phyloP scores from a whole-genome alignment of 2,888 invertebrate species.

The Pediacus dermestoides region DNA sequence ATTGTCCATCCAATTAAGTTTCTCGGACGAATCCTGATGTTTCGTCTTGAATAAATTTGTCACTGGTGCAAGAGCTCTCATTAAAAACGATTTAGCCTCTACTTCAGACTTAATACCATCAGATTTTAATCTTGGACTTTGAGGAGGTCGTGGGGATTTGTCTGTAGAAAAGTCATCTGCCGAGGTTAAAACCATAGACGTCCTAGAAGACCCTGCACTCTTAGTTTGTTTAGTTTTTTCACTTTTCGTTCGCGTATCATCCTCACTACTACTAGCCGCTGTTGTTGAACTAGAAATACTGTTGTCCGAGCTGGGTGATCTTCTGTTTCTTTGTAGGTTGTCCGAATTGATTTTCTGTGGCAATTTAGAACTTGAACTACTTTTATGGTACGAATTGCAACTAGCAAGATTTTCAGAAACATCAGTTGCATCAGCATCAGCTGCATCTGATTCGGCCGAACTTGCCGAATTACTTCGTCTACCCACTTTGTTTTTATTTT shows the following conservation, averaged over 20 bases:
- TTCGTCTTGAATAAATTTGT: conserved; percentile 65
- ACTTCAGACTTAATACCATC: conserved; percentile 53
- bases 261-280: conserved; percentile 43
- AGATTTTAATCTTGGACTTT: conserved; percentile 46
- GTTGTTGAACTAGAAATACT: conserved; percentile 35
- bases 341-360: conserved; percentile 37
- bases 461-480: conserved; percentile 51
- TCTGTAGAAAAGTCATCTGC: conserved; percentile 56
- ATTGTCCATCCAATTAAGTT: conserved; percentile 47
- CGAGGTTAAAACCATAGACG: conserved; percentile 52
- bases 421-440: conserved; percentile 50
- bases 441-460: conserved; percentile 48
- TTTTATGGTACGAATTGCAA: conserved; percentile 40
- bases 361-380: conserved; percentile 34
- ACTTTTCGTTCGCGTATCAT: conserved; percentile 37
- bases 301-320: conserved; percentile 51
- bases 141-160: conserved; percentile 54
- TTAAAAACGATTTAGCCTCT: conserved; percentile 69
- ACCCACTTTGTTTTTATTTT: conserved; percentile 43
- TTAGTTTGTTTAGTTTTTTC: conserved; percentile 29
- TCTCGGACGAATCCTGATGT: conserved; percentile 50
- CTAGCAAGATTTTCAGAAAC: conserved; percentile 43
- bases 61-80: conserved; percentile 71
- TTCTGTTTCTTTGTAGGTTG: conserved; percentile 27
- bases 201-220: conserved; percentile 52